These are phyloP conservation scores for Anoplius nigerrimus DNA, from an alignment of 2,888 invertebrate species.

Conservation along the genomic window DNA sequence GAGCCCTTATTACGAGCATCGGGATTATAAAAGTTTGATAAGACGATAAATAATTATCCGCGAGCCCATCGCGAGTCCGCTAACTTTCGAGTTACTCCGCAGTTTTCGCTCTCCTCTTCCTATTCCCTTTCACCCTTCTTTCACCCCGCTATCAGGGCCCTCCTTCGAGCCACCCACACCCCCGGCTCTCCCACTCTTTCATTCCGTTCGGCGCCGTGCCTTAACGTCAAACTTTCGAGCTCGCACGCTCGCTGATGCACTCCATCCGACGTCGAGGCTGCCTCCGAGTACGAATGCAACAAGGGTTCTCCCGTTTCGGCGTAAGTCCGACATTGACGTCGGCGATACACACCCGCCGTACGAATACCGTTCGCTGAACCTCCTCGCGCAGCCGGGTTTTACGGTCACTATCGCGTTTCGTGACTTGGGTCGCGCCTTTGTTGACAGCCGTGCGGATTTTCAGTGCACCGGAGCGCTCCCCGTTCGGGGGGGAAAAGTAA, in stretches of 20 bases:
- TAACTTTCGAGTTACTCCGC: slow-evolving; percentile 64
- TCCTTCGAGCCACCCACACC: no score
- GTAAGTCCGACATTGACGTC: slow-evolving; percentile 43
- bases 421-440: slow-evolving; percentile 46
- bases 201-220: slow-evolving; percentile 23
- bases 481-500: neutral
- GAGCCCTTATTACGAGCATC: slow-evolving; percentile 43
- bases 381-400: slow-evolving; percentile 39
- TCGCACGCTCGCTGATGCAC: slow-evolving; percentile 7
- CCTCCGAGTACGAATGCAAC: slow-evolving; percentile 27
- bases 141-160: slow-evolving; percentile 19
- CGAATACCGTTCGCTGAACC: slow-evolving; percentile 43
- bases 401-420: slow-evolving; percentile 52
- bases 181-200: slow-evolving; percentile 10
- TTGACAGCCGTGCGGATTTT: slow-evolving; percentile 45
- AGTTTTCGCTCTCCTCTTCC: slow-evolving; percentile 21
- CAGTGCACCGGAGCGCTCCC: slow-evolving; percentile 22
- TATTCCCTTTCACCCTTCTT: slow-evolving; percentile 31
- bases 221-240: neutral
- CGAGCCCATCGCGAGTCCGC: slow-evolving; percentile 54
- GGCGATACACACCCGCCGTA: slow-evolving; percentile 50
- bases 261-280: slow-evolving; percentile 45
- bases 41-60: slow-evolving; percentile 73
- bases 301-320: slow-evolving; percentile 27
- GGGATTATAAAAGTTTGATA: slow-evolving; percentile 73